These are phyloP conservation scores for Tadarida brasiliensis DNA, from an alignment of 2,797 vertebrate species.

Conservation along the genomic window DNA sequence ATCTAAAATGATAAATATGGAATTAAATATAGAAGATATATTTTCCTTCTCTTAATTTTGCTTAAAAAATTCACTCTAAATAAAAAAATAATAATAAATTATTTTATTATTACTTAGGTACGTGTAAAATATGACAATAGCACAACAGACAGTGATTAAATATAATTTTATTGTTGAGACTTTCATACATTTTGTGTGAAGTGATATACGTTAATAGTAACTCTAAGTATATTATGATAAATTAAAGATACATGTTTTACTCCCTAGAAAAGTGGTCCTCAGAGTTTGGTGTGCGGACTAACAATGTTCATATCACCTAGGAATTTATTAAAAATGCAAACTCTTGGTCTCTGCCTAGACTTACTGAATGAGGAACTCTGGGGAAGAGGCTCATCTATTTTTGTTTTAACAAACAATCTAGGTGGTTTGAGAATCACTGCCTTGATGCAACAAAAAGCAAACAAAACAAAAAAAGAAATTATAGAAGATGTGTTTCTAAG, in stretches of 20 bases:
- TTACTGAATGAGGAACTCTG: neutral
- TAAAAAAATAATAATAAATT: neutral
- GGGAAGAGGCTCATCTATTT: neutral
- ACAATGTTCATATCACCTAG: neutral
- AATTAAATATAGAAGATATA: neutral
- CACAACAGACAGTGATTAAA: neutral
- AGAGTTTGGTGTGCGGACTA: neutral
- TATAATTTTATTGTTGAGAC: neutral
- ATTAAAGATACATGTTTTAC: slow-evolving; percentile 17
- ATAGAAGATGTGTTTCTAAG: slow-evolving; percentile 4
- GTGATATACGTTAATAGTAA: neutral
- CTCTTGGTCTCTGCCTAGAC: neutral
- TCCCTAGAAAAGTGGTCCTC: neutral
- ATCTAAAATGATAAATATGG: neutral
- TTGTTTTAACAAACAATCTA: slow-evolving; percentile 13
- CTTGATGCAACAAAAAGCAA: slow-evolving; percentile 16
- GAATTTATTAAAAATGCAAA: slow-evolving; percentile 19
- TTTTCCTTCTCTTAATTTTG: neutral
- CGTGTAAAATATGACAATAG: neutral
- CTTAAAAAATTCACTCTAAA: neutral
- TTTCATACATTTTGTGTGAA: slow-evolving; percentile 25
- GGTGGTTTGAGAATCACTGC: neutral
- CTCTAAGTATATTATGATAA: neutral
- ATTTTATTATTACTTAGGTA: neutral
- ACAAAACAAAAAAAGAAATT: neutral